Conservation (phyloP, 2,113 vertebrate genomes). For the Junco hyemalis region DNA sequence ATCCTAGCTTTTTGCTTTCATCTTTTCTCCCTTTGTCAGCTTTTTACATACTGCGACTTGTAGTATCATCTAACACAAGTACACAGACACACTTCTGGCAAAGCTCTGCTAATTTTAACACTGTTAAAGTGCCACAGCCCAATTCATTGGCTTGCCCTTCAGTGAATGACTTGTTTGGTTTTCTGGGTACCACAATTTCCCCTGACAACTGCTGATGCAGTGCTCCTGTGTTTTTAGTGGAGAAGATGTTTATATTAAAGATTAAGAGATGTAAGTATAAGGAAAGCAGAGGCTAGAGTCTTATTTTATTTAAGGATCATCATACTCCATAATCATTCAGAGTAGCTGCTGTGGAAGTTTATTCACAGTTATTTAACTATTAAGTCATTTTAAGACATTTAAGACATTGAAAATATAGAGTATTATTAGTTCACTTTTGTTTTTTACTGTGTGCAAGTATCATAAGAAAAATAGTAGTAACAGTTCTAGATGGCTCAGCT, state of each 20-base stretch:
- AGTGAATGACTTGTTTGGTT: not conserved
- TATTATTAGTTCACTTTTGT: not conserved
- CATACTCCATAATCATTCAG: not conserved
- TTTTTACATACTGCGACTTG: not conserved
- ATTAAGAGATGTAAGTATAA: not conserved
- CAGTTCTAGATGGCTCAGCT: not conserved
- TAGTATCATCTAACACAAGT: not conserved
- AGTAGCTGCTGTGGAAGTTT: not conserved
- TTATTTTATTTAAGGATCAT: not conserved
- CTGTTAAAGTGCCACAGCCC: not conserved
- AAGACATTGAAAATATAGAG: not conserved
- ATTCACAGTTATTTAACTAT: not conserved
- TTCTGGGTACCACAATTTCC: not conserved
- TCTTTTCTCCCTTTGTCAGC: constrained; percentile 26
- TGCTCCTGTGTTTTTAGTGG: not conserved
- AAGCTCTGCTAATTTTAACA: not conserved
- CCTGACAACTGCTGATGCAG: not conserved
- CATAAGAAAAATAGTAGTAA: not conserved
- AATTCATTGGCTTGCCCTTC: not conserved
- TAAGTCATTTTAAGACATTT: not conserved
- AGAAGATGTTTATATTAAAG: not conserved
- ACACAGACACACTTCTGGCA: not conserved
- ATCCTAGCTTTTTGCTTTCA: constrained; percentile 4
- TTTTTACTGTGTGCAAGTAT: not conserved
- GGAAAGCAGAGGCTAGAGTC: not conserved